Base-by-base conservation (phyloP, 2,888 invertebrate genomes). In the Calameuta pallipes region DNA sequence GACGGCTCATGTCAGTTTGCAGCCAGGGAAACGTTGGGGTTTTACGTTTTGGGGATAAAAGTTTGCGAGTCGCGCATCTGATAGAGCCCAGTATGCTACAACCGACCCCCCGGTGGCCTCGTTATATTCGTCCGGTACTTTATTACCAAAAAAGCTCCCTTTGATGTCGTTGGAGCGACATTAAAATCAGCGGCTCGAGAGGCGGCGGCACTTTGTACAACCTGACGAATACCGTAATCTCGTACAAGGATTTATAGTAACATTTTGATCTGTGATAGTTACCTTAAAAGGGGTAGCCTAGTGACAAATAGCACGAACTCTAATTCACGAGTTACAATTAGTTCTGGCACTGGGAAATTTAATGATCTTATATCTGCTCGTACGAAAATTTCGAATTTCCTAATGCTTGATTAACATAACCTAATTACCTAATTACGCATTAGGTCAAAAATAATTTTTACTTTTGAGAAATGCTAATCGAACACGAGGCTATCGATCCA, bases 161-260 rank as follows among this genome's bases (percentile, higher is more conserved):
- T 82, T 83, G 80, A 82, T 82, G 77, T 76, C 31, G 69, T 69
- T 69, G 78, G 76, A 79, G 76, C 73, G 76, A 78, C 78, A 80
- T 83, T 83, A 81, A 83, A 83, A 83, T 83, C 76, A 56, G 23
- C 56, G 56, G 23, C 56, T 56, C 56, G 23, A 23, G 56, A 23
- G 56, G 23, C 56, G 23, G 23, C 56, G 56, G 56, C 56, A 23
- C 56, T 56, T 9, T 56, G 56, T 56, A 9, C 56, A 23, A 23
- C 56, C 56, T 56, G 23, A 56, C 56, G 56, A 56, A 56, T 56
- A 0, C 23, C 9, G 56, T 56, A 56, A 56, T 23, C 56, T 56
- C 56, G 56, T 56, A 56, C 9, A 9, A 56, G 56, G 23, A 23
- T 9, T 9, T 23, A 9, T 23, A 23, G 23, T 56, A 23, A 56